Conservation (phyloP, 2,113 vertebrate species). For the Phrynocephalus versicolor region DNA sequence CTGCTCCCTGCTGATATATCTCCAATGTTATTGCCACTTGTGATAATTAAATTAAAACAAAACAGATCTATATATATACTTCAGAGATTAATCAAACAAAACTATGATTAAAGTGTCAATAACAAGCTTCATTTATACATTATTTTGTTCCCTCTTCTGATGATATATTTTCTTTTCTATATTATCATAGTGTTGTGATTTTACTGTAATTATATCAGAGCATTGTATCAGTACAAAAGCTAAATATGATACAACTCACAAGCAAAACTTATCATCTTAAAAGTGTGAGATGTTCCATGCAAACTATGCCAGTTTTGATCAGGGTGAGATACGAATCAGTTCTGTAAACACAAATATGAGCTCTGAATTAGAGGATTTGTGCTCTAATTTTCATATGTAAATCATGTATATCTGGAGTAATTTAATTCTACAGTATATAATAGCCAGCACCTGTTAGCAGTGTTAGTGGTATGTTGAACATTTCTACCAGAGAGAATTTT, state of each 20-base stretch:
- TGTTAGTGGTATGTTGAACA: no score
- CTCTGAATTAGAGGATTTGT: no score
- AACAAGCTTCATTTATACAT: constrained; percentile 44
- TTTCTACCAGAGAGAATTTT: no score
- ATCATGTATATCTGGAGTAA: no score
- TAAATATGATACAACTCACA: constrained; percentile 1
- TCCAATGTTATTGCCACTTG: constrained; percentile 60
- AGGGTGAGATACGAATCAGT: background rate
- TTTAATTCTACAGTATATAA: no score
- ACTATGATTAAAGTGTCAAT: constrained; percentile 39
- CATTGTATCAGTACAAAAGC: background rate
- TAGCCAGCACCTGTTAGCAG: no score
- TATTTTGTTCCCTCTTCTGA: background rate
- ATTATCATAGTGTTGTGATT: background rate
- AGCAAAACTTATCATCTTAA: background rate
- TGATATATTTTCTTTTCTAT: background rate
- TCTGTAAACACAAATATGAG: no score
- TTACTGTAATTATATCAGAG: background rate
- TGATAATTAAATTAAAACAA: constrained; percentile 70
- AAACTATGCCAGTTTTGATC: background rate
- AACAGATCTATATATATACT: constrained; percentile 39
- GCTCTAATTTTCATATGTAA: no score
- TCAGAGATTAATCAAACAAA: constrained; percentile 54
- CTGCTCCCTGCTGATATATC: constrained; percentile 50
- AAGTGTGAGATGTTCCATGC: background rate